Conservation (phyloP, 2,888 invertebrate species). For the Unio pictorum region DNA sequence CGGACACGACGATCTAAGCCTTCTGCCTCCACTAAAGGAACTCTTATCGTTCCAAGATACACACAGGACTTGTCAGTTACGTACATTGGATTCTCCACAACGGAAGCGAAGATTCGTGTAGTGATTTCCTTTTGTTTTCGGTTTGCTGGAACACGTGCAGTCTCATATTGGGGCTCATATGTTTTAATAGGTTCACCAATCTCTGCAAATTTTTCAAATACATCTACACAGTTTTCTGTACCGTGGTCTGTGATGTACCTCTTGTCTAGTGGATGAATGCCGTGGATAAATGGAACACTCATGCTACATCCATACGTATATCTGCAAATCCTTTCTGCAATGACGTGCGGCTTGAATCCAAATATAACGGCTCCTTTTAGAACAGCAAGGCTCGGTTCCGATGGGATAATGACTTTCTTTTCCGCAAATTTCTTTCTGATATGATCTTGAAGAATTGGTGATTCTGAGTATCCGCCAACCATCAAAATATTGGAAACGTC, state of each 20-base stretch:
- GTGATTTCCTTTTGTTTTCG: slow-evolving; percentile 10
- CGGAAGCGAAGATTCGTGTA: slow-evolving; percentile 12
- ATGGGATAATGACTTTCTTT: slow-evolving; percentile 17
- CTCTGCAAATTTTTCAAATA: slow-evolving; percentile 15
- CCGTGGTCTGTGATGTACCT: slow-evolving; percentile 11
- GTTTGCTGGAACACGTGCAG: slow-evolving; percentile 8
- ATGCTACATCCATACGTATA: slow-evolving; percentile 17
- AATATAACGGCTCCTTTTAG: slow-evolving; percentile 25
- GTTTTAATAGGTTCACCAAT: slow-evolving; percentile 12
- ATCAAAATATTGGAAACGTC: slow-evolving; percentile 17
- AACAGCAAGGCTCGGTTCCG: slow-evolving; percentile 22
- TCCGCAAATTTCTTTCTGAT: slow-evolving; percentile 13
- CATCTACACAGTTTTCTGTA: slow-evolving; percentile 11
- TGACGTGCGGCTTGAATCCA: slow-evolving; percentile 16
- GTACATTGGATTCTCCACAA: slow-evolving; percentile 12
- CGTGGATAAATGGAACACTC: slow-evolving; percentile 6
- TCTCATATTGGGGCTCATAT: slow-evolving; percentile 11
- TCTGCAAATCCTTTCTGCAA: slow-evolving; percentile 12
- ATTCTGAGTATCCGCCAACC: slow-evolving; percentile 32
- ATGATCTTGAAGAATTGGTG: slow-evolving; percentile 13
- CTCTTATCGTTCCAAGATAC: slow-evolving; percentile 14
- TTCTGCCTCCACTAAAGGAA: slow-evolving; percentile 10
- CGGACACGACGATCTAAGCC: not conserved
- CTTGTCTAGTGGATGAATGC: slow-evolving; percentile 10
- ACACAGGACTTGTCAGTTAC: slow-evolving; percentile 20